Percentiles rank a stretch among this genome's conserved stretches.
phyloP scores from a whole-genome alignment of 2,113 vertebrate species.

The Xerus inauris region DNA sequence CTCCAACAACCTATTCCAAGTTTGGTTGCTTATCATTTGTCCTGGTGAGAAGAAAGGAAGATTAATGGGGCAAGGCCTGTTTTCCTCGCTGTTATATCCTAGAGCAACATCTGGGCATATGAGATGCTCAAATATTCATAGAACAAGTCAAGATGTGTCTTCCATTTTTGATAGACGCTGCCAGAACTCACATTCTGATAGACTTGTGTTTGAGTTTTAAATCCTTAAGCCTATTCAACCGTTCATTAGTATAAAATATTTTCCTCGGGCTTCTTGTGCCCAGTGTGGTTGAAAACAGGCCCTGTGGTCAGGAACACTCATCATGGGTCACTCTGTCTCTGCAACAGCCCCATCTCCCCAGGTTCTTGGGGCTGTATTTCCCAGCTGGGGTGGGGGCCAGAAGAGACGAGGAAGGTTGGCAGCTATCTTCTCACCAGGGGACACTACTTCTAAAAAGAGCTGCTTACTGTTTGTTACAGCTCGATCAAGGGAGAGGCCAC shows the following conservation, averaged over 20 bases:
- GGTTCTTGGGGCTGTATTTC: background rate
- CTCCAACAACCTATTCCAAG: rapidly evolving
- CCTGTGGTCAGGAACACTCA: background rate
- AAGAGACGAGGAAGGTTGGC: background rate
- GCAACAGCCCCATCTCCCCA: background rate
- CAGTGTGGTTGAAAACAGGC: background rate
- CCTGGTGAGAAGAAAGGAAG: background rate
- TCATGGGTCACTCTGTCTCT: background rate
- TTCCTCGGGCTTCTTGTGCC: background rate
- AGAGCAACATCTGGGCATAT: background rate
- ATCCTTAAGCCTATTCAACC: background rate
- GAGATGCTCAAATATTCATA: background rate
- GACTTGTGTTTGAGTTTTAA: slow-evolving; percentile 1
- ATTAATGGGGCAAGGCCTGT: background rate
- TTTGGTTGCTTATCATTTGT: background rate
- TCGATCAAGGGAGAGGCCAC: slow-evolving; percentile 55
- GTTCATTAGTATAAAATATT: background rate
- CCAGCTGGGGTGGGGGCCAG: slow-evolving; percentile 23
- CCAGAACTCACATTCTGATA: background rate
- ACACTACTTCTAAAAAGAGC: background rate
- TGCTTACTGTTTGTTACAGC: slow-evolving; percentile 44
- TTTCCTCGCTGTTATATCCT: background rate
- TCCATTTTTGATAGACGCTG: background rate
- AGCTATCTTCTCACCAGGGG: background rate
- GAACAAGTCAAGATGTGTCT: background rate